Base-by-base conservation (phyloP, 2,797 vertebrate species). In the Sylvia borin region DNA sequence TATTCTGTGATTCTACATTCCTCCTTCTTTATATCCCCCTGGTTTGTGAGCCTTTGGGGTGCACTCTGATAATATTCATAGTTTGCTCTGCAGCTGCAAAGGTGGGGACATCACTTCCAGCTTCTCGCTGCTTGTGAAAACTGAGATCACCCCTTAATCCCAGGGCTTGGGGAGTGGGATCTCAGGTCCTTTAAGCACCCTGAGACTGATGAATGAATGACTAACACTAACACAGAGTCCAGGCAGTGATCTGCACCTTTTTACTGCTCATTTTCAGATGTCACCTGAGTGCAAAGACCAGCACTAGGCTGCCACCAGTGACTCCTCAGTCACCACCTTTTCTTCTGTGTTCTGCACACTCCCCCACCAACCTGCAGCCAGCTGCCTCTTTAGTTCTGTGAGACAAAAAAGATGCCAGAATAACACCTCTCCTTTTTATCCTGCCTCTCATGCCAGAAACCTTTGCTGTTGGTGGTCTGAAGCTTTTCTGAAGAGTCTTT, bases 151-250 rank as follows among this genome's bases (percentile, higher is more conserved):
- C 3, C 48, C n/a, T 62, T 50, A 36, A 79, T 42, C 32, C n/a
- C 71, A 6, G 42, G 36, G 11, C 5, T 13, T 66, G 11, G 25
- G 31, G 48, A 87, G 40, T 0, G 13, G 64, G 60, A 62, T 60
- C 67, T 53, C 60, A 74, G 64, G n/a, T 10, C 11, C 32, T 34
- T 25, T 36, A 45, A 76, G 53, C 4, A 3, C 25, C 31, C 24
- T 0, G 5, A 78, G 47, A 66, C 36, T 78, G 1, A 0, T 38
- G 48, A 58, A 0, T 40, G 24, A 82, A 67, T 70, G 50, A 5
- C n/a, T 16, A 17, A 45, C 61, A 54, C 8, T 7, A 32, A n/a
- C 47, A 62, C 24, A 29, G 68, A 74, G 73, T 9, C 77, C 79
- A 83, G 57, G 50, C 36, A 62, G 29, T 1, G 5, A 50, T 16